Conservation (phyloP, 2,888 invertebrate species). For the Drosophila niveifrons region DNA sequence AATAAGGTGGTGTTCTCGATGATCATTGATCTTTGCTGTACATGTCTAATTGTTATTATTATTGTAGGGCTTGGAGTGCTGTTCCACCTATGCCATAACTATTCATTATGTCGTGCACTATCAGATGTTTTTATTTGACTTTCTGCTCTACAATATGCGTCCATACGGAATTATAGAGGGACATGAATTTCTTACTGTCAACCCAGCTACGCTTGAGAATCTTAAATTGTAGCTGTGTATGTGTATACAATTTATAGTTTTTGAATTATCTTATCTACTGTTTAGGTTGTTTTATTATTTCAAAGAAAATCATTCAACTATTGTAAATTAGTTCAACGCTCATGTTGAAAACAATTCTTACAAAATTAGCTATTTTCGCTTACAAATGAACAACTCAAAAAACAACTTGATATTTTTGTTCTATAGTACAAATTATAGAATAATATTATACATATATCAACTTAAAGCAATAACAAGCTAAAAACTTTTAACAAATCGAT, state of each 20-base stretch:
- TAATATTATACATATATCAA: too few species aligned
- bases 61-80: slow-evolving; percentile 57
- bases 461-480: too few species aligned
- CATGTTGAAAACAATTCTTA: too few species aligned
- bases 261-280: not conserved
- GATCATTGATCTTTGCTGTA: not conserved
- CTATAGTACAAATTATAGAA: too few species aligned
- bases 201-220: not conserved
- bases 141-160: slow-evolving; percentile 39
- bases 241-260: not conserved
- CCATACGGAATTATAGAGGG: slow-evolving; percentile 56
- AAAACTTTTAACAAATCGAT: not conserved
- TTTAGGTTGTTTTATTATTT: too few species aligned
- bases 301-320: too few species aligned
- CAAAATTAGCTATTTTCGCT: too few species aligned
- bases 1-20: slow-evolving; percentile 86
- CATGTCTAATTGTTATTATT: not conserved
- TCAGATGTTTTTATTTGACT: slow-evolving; percentile 62
- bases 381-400: too few species aligned
- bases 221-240: not conserved
- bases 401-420: too few species aligned
- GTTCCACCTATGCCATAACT: slow-evolving; percentile 59
- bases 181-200: not conserved
- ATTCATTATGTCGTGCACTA: slow-evolving; percentile 52
- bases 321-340: too few species aligned